Evolutionary conservation across 2,113 vertebrate species (phyloP), one percentile per base, ranked within the genome.

Genomic region (Esox niger): DNA sequence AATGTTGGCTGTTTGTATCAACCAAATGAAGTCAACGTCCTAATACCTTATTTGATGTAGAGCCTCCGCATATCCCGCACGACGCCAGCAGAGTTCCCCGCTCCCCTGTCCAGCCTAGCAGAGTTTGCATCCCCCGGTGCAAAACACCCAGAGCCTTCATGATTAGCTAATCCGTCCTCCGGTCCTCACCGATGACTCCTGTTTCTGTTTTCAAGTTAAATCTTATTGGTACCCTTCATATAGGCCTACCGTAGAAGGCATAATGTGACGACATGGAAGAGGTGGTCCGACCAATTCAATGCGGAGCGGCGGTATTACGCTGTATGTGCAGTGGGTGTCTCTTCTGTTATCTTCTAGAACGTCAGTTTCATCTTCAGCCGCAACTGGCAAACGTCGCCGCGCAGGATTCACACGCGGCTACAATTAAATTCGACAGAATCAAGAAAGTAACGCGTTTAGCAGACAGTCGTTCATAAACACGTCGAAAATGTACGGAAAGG

Each of bases 251-350:
- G 27, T 2, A 20, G 29, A 15, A 29, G 17, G 27, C 11, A 32
- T 30, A 5, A 59, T 30, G 57, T 59, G 29, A 59, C 57, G 57
- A 32, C 7, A 59, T 6, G 4, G 17, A 59, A 17, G 20, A 59
- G 57, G 57, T 30, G 57, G 29, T 59, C 57, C 57, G 26, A 59
- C n/a, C n/a, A 52, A 52, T 15, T 8, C 47, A 52, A 46, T 46
- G 10, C 6, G 43, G 43, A 7, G 6, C 11, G n/a, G 43, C 10
- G 43, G 43, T 11, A 46, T 10, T 11, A 15, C 1, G 43, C n/a
- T n/a, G 43, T 11, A 6, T 15, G 47, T 6, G n/a, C 17, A 1
- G 17, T 4, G 9, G 43, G 6, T 4, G 43, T 2, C n/a, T 21
- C 17, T 7, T n/a, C n/a, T 20, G 47, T n/a, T 49, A n/a, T 13